Percentiles rank a stretch among this genome's conserved stretches.
phyloP scores from a whole-genome alignment of 2,888 invertebrate species.

The Aricia artaxerxes region DNA sequence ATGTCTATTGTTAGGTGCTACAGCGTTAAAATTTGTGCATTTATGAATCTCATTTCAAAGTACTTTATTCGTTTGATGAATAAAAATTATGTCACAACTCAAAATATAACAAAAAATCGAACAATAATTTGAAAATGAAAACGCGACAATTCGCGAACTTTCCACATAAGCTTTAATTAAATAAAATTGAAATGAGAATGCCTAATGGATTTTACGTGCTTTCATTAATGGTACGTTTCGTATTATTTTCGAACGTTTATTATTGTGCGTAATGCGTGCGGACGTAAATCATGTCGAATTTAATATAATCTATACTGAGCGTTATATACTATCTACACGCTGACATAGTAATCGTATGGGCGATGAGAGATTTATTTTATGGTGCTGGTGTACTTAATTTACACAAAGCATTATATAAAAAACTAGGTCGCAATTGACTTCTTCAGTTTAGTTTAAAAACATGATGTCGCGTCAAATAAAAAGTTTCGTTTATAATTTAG shows the following conservation, averaged over 20 bases:
- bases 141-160: constrained; percentile 37
- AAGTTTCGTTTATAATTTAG: neutral
- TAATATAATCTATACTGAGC: constrained; percentile 52
- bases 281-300: constrained; percentile 74
- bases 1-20: constrained; percentile 13
- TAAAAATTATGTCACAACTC: neutral
- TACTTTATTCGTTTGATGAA: neutral
- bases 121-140: constrained; percentile 33
- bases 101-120: constrained; percentile 15
- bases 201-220: constrained; percentile 80
- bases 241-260: constrained; percentile 76
- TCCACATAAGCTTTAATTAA: constrained; percentile 76
- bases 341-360: constrained; percentile 8
- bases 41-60: neutral
- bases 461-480: neutral
- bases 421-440: neutral
- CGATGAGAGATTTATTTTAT: constrained; percentile 11
- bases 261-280: constrained; percentile 70
- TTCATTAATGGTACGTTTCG: constrained; percentile 74
- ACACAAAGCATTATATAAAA: neutral
- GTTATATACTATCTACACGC: constrained; percentile 1
- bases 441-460: neutral
- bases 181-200: constrained; percentile 79
- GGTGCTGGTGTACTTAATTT: neutral
- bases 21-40: neutral